These are phyloP conservation scores for Globia sparganii DNA, from an alignment of 2,888 invertebrate species.

Conservation along the genomic window DNA sequence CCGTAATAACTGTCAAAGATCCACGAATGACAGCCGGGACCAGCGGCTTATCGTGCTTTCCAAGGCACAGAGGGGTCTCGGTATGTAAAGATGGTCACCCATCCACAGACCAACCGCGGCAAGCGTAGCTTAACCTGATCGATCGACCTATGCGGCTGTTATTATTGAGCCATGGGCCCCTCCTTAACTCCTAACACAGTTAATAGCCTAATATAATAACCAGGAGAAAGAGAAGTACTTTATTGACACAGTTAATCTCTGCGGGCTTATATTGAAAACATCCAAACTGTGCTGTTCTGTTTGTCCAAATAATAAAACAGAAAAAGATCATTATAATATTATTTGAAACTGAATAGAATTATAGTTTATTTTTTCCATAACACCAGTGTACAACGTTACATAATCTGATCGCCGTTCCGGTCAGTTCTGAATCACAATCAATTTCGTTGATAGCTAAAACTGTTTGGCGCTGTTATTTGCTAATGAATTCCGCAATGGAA, in stretches of 20 bases:
- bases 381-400: not conserved
- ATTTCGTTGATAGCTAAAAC: constrained; percentile 38
- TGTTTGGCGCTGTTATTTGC: constrained; percentile 47
- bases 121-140: no score
- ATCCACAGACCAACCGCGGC: no score
- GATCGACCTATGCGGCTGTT: no score
- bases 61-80: no score
- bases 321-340: not conserved
- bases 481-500: constrained; percentile 54
- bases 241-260: not conserved
- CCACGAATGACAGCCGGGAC: no score
- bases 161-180: no score
- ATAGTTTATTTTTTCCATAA: not conserved
- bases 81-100: no score
- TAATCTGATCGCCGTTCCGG: constrained; percentile 8
- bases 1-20: no score
- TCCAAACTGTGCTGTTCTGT: not conserved
- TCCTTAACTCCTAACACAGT: no score
- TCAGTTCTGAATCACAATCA: constrained; percentile 43
- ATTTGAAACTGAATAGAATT: not conserved
- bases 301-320: not conserved
- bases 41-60: no score
- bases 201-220: no score
- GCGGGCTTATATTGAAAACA: not conserved
- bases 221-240: no score